phyloP scores from a whole-genome alignment of 2,113 vertebrate genomes.

The Herpailurus yagouaroundi region DNA sequence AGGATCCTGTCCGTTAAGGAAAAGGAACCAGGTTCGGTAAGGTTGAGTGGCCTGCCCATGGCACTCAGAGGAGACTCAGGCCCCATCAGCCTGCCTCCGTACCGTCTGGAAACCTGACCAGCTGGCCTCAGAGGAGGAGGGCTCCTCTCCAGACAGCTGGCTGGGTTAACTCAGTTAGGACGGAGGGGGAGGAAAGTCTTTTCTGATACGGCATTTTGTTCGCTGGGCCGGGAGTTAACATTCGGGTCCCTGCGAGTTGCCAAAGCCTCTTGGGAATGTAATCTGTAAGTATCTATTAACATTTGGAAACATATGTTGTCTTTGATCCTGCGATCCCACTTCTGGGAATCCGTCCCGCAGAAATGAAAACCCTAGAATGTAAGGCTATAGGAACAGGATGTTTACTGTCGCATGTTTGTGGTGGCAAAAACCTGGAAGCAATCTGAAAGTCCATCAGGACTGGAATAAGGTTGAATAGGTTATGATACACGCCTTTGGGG shows the following conservation, averaged over 20 bases:
- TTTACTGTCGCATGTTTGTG: background rate
- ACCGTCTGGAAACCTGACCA: no score
- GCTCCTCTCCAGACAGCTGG: accelerated
- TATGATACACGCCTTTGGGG: background rate
- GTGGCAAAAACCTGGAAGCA: background rate
- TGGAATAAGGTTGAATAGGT: background rate
- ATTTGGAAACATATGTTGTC: background rate
- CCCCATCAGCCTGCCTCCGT: accelerated
- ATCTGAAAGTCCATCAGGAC: background rate
- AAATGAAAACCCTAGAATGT: background rate
- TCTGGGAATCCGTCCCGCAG: background rate
- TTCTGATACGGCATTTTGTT: background rate
- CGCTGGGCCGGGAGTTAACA: background rate
- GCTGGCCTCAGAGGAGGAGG: background rate
- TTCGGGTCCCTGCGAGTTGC: background rate
- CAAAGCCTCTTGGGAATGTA: background rate
- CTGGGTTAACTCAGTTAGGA: background rate
- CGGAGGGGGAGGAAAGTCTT: no score
- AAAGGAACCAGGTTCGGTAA: background rate
- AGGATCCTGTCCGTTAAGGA: background rate
- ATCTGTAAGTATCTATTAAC: background rate
- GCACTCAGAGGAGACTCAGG: background rate
- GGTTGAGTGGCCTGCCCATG: accelerated
- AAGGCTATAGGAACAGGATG: background rate
- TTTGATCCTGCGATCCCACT: background rate